These are phyloP conservation scores for Bombus ignitus DNA, from an alignment of 1,140 invertebrate species.

Conservation along the genomic window DNA sequence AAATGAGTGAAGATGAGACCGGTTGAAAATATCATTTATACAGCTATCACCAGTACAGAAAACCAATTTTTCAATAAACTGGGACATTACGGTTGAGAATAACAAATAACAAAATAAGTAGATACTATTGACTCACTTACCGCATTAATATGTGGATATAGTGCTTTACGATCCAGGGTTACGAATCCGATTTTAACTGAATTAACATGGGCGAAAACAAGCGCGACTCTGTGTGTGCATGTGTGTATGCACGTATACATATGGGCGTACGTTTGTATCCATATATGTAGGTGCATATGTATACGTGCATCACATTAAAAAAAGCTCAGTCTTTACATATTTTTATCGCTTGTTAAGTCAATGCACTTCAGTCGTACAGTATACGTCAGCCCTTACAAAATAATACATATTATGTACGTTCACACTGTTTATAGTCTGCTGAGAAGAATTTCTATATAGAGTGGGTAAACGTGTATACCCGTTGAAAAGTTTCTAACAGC, in stretches of 20 bases:
- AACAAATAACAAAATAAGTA: conserved; percentile 19
- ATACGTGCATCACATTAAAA: conserved; percentile 17
- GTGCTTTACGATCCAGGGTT: conserved; percentile 57
- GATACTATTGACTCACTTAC: conserved; percentile 40
- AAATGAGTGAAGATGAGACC: background rate
- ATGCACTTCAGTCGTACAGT: conserved; percentile 61
- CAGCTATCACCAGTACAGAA: conserved; percentile 9
- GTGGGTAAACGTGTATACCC: background rate
- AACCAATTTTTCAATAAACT: conserved; percentile 22
- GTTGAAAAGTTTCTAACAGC: conserved; percentile 34
- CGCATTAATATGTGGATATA: conserved; percentile 35
- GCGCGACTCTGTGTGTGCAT: background rate
- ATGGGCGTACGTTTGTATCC: background rate
- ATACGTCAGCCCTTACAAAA: conserved; percentile 62
- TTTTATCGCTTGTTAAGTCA: conserved; percentile 65
- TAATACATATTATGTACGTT: conserved; percentile 54
- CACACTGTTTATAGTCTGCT: conserved; percentile 30
- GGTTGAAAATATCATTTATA: background rate
- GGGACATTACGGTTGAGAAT: conserved; percentile 15
- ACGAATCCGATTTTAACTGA: conserved; percentile 59
- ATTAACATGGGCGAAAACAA: conserved; percentile 25
- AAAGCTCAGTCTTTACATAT: conserved; percentile 68
- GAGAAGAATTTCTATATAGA: conserved; percentile 2
- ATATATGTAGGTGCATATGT: conserved; percentile 1
- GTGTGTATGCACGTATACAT: background rate